Conservation (phyloP, 2,888 invertebrate genomes). For the Syritta pipiens region DNA sequence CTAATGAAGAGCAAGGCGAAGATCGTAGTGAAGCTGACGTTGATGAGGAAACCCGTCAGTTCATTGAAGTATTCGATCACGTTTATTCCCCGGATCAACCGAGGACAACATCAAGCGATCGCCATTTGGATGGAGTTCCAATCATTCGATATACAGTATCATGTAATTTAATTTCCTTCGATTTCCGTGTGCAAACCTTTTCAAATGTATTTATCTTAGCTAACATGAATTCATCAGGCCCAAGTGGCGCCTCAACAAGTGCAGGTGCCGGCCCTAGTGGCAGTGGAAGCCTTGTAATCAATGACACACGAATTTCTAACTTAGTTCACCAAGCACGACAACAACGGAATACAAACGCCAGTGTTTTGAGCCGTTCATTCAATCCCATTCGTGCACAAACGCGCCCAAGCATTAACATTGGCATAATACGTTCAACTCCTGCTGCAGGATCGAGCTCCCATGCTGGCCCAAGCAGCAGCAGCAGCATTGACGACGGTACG, state of each 20-base stretch:
- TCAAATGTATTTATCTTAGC: constrained; percentile 21
- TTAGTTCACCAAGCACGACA: constrained; percentile 40
- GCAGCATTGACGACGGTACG: constrained; percentile 53
- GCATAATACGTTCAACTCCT: constrained; percentile 82
- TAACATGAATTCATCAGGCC: constrained; percentile 25
- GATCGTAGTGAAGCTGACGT: constrained; percentile 78
- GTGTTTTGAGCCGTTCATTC: constrained; percentile 50
- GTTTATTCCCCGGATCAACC: constrained; percentile 77
- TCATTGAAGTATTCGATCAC: constrained; percentile 78
- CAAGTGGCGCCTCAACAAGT: constrained; percentile 29
- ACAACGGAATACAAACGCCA: constrained; percentile 28
- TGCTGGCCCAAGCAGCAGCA: constrained; percentile 19
- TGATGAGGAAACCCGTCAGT: constrained; percentile 79
- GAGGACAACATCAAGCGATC: constrained; percentile 74
- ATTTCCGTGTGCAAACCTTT: background rate
- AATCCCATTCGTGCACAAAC: constrained; percentile 79
- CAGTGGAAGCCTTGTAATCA: constrained; percentile 9
- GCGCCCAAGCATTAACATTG: constrained; percentile 82
- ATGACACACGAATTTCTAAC: constrained; percentile 15
- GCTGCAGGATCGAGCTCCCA: constrained; percentile 6
- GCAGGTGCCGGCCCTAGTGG: background rate
- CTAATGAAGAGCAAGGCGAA: constrained; percentile 79
- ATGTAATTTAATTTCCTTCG: constrained; percentile 13
- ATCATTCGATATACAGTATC: constrained; percentile 54
- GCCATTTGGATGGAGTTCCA: constrained; percentile 46